These are phyloP conservation scores for Trachops cirrhosus DNA, from an alignment of 2,797 vertebrate genomes.

Conservation along the genomic window DNA sequence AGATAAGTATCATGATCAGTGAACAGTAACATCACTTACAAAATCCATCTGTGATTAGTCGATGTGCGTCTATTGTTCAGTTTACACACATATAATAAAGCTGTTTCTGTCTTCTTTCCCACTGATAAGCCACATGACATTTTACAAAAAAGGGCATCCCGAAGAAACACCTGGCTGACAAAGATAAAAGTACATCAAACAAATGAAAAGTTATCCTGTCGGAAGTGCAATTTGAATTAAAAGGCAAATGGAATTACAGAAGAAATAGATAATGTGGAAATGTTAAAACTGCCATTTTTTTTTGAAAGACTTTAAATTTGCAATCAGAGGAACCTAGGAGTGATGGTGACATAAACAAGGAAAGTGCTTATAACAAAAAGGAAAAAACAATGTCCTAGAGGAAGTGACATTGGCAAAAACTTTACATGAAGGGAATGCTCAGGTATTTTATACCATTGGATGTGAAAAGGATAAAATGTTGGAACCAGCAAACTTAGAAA, in stretches of 20 bases:
- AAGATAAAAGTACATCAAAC: neutral
- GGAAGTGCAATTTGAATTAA: neutral
- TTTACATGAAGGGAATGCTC: neutral
- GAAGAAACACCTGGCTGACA: neutral
- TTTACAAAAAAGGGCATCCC: neutral
- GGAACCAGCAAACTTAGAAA: neutral
- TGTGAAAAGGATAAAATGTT: neutral
- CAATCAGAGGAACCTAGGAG: neutral
- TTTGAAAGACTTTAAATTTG: neutral
- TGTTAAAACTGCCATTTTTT: neutral
- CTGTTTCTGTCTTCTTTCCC: neutral
- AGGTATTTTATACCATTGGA: neutral
- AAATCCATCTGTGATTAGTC: neutral
- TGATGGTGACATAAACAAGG: neutral
- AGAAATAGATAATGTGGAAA: neutral
- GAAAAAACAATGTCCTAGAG: neutral
- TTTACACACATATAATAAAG: neutral
- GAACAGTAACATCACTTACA: neutral
- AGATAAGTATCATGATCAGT: neutral
- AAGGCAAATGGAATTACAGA: neutral
- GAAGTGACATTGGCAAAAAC: neutral
- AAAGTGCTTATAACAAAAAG: neutral
- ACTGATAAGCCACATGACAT: neutral
- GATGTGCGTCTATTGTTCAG: neutral
- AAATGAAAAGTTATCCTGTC: neutral